Conservation (phyloP, 2,888 invertebrate genomes). For the Cybosia mesomella region DNA sequence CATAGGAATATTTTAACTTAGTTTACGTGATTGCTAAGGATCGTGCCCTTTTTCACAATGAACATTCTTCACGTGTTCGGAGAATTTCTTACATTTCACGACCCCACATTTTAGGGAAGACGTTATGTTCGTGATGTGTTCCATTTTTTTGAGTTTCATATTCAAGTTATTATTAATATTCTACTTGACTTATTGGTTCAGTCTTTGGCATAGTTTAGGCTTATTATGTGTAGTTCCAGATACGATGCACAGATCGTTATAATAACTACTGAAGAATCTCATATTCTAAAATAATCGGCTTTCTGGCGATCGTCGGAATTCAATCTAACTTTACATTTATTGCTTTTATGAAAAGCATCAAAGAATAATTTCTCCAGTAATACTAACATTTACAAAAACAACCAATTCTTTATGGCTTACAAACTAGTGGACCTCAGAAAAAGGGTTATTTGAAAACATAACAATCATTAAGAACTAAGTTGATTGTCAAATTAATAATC, state of each 20-base stretch:
- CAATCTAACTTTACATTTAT: not conserved
- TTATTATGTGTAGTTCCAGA: not conserved
- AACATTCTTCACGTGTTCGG: not conserved
- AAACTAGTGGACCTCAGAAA: not conserved
- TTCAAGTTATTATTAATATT: not conserved
- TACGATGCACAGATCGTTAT: no score
- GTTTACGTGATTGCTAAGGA: not conserved
- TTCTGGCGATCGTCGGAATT: no score
- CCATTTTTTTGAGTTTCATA: not conserved
- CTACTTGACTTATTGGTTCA: not conserved
- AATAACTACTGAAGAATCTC: no score
- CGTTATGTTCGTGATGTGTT: not conserved
- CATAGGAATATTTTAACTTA: not conserved
- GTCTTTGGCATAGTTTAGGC: not conserved
- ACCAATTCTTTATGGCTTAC: not conserved
- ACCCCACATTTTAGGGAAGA: not conserved
- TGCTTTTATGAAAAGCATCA: not conserved
- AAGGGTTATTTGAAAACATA: not conserved
- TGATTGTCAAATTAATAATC: not conserved
- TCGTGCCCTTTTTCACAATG: constrained; percentile 3
- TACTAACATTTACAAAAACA: not conserved
- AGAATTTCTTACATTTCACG: not conserved
- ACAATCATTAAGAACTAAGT: not conserved
- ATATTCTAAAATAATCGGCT: no score
- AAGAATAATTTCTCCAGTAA: no score